Percentiles rank a stretch among this genome's conserved stretches.
These are phyloP conservation scores for Lineus longissimus DNA, from an alignment of 1,140 invertebrate species.

Conservation along the genomic window DNA sequence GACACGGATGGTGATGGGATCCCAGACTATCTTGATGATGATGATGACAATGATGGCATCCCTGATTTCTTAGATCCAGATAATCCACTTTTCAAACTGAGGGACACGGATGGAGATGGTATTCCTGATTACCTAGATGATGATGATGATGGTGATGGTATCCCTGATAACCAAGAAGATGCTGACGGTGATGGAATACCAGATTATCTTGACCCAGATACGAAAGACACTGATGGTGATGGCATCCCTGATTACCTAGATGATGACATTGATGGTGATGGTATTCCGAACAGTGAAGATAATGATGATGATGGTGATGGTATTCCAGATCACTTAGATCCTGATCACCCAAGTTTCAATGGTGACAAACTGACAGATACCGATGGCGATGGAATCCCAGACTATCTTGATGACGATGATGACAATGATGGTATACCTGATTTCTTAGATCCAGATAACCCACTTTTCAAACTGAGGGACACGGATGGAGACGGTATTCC, in stretches of 20 bases:
- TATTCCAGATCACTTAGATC: slow-evolving; percentile 36
- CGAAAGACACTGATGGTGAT: slow-evolving; percentile 25
- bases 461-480: slow-evolving; percentile 22
- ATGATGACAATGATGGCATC: slow-evolving; percentile 23
- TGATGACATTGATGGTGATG: slow-evolving; percentile 15
- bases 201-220: slow-evolving; percentile 19
- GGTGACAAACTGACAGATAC: slow-evolving; percentile 13
- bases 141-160: slow-evolving; percentile 40
- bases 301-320: slow-evolving; percentile 25
- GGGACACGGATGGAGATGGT: slow-evolving; percentile 39
- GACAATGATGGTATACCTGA: slow-evolving; percentile 27
- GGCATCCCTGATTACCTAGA: slow-evolving; percentile 19
- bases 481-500: slow-evolving; percentile 24
- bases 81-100: slow-evolving; percentile 25
- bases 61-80: slow-evolving; percentile 26
- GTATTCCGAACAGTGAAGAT: slow-evolving; percentile 16
- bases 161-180: slow-evolving; percentile 36
- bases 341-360: slow-evolving; percentile 31
- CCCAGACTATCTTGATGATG: slow-evolving; percentile 23
- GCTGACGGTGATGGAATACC: slow-evolving; percentile 44
- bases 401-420: slow-evolving; percentile 19
- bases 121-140: slow-evolving; percentile 37
- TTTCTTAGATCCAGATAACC: slow-evolving; percentile 28
- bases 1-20: slow-evolving; percentile 44
- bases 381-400: slow-evolving; percentile 18